phyloP scores from a whole-genome alignment of 2,888 invertebrate genomes.

The Pandemis corylana region DNA sequence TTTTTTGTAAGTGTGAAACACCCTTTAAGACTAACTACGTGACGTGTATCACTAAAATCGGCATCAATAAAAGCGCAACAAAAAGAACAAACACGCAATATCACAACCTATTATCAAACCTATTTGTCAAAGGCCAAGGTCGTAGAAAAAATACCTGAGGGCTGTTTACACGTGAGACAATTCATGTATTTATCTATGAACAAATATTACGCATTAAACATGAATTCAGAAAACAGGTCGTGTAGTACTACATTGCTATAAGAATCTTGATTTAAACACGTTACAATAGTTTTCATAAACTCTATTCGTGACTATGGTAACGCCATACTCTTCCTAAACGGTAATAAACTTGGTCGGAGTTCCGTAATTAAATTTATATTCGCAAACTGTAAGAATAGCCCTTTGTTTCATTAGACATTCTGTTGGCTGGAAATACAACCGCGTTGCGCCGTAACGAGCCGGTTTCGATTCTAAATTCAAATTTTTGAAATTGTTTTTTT shows the following conservation, averaged over 20 bases:
- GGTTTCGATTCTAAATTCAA: conserved; percentile 35
- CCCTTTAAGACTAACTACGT: too few relatives aligned
- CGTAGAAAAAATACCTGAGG: too few relatives aligned
- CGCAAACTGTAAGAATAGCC: conserved; percentile 55
- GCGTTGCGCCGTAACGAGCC: conserved; percentile 46
- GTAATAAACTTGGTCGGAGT: conserved; percentile 61
- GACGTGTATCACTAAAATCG: too few relatives aligned
- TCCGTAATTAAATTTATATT: conserved; percentile 67
- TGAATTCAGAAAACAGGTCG: not conserved
- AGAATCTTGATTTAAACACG: not conserved
- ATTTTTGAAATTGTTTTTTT: not conserved
- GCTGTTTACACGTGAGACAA: too few relatives aligned
- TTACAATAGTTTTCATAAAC: not conserved
- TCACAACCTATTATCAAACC: too few relatives aligned
- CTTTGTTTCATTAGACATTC: conserved; percentile 68
- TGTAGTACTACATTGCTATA: too few relatives aligned
- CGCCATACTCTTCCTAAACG: conserved; percentile 49
- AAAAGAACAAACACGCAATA: too few relatives aligned
- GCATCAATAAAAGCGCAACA: too few relatives aligned
- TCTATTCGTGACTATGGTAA: conserved; percentile 20
- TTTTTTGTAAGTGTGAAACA: too few relatives aligned
- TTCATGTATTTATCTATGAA: too few relatives aligned
- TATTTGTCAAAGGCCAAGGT: too few relatives aligned
- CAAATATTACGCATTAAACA: too few relatives aligned
- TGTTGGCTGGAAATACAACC: conserved; percentile 54